phyloP scores from a whole-genome alignment of 2,797 vertebrate genomes.

The Crocodylus rhombifer region DNA sequence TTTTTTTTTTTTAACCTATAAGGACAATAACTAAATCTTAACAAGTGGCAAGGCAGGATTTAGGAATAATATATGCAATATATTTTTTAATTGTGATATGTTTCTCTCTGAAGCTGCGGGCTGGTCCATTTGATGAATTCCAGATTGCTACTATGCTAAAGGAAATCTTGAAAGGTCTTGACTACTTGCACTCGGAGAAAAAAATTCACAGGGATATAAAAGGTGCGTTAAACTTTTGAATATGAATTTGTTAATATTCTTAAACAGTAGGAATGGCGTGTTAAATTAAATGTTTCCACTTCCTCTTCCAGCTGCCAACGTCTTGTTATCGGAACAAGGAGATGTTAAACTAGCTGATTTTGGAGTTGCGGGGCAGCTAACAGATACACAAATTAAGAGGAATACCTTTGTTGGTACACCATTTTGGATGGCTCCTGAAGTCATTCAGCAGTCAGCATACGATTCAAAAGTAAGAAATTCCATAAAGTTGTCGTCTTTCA shows the following conservation, averaged over 20 bases:
- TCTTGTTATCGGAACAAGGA: constrained; percentile 87
- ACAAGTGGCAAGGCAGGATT: neutral
- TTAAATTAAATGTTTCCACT: neutral
- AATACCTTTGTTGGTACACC: constrained; percentile 88
- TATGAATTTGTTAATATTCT: neutral
- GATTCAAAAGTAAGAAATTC: constrained; percentile 84
- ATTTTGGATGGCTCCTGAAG: constrained; percentile 89
- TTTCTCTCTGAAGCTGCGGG: constrained; percentile 78
- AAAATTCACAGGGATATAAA: constrained; percentile 90
- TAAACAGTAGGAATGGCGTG: neutral
- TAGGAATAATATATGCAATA: neutral
- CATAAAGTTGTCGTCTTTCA: neutral
- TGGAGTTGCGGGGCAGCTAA: constrained; percentile 87
- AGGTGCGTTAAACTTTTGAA: constrained; percentile 72
- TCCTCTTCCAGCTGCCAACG: constrained; percentile 83
- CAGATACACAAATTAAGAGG: constrained; percentile 87
- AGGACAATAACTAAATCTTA: neutral
- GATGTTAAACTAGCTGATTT: constrained; percentile 88
- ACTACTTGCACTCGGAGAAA: constrained; percentile 88
- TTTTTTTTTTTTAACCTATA: neutral
- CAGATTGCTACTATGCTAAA: constrained; percentile 89
- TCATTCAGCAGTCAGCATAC: constrained; percentile 87
- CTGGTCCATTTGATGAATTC: constrained; percentile 87
- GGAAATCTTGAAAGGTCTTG: constrained; percentile 88
- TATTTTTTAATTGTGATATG: neutral